Evolutionary conservation across 2,888 invertebrate genomes (phyloP).

Genomic region (Drosophila koepferae): DNA sequence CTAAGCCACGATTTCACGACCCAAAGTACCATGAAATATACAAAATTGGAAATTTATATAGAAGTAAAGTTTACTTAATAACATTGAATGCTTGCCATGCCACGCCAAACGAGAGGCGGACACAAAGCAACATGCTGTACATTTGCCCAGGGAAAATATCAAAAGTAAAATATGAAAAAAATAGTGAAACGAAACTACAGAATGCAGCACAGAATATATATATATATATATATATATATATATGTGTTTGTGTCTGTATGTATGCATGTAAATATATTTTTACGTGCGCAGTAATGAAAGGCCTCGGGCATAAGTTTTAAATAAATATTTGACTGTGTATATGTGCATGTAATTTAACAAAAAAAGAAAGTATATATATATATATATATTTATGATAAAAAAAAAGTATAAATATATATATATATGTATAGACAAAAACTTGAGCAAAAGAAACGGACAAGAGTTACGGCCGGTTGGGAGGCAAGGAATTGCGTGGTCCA

Average conservation of each 20-base stretch:
- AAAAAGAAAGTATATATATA: constrained; percentile 42
- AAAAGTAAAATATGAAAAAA: constrained; percentile 38
- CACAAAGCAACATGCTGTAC: constrained; percentile 66
- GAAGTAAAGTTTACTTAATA: constrained; percentile 19
- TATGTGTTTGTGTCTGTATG: background rate
- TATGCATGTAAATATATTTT: constrained; percentile 34
- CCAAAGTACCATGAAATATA: constrained; percentile 10
- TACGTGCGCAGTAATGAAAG: constrained; percentile 77
- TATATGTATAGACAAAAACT: constrained; percentile 33
- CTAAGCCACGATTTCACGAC: constrained; percentile 52
- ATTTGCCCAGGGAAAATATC: constrained; percentile 64
- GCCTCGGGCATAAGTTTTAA: constrained; percentile 79
- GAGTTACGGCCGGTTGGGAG: constrained; percentile 24
- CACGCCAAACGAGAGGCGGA: constrained; percentile 21
- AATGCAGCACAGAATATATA: constrained; percentile 23
- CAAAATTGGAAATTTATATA: constrained; percentile 7
- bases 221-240: background rate
- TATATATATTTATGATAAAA: background rate
- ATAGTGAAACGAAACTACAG: constrained; percentile 32
- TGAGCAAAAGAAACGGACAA: constrained; percentile 55
- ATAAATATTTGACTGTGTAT: constrained; percentile 76
- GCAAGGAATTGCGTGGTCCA: constrained; percentile 42
- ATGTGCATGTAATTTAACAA: constrained; percentile 77
- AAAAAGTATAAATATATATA: constrained; percentile 20
- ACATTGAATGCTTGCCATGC: constrained; percentile 8